Evolutionary conservation across 2,113 vertebrate genomes (phyloP), one percentile per base, ranked within the genome.

Genomic region (Apistogramma diplotaenia): DNA sequence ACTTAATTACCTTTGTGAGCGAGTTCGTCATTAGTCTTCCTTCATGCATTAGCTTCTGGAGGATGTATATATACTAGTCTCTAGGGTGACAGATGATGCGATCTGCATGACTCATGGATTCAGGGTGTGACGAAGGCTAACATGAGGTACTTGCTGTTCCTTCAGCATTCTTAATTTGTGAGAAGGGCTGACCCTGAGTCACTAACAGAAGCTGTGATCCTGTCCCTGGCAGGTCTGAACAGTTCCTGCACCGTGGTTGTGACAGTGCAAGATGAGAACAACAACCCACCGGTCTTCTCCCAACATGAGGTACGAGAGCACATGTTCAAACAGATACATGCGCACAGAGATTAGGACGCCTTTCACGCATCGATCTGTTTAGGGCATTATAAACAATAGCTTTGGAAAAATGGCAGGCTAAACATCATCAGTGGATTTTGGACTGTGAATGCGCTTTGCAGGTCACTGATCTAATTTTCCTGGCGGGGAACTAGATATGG

Each of bases 211-310:
- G 78, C 85, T 81, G 55, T 84, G 79, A 71, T 89, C 59, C 79
- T 93, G 87, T 88, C 74, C 77, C 82, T 81, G 87, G 53, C 89
- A 94, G 93, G 93, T 76, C 82, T 95, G 8, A 96, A 94, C 85
- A 95, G 91, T 72, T 95, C 90, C 25, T 95, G 93, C 49, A 93
- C 89, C 0, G 13, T 95, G 76, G 93, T 95, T 21, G 88, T 93
- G 76, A 94, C 84, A 4, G 84, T 94, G 35, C 85, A 92, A 49
- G 94, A 96, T 79, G 88, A 93, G 74, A 96, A 94, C 92, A 95
- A 96, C 89, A 94, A 85, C 78, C 89, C 93, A 18, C 93, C 95
- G 1, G 84, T 93, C 19, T 94, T 95, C 79, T 93, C 95, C 51
- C 91, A 93, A 77, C 95, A 95, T 56, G 94, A 95, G 94, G 94